These are phyloP conservation scores for Nomada flava DNA, from an alignment of 2,888 invertebrate genomes.

Conservation along the genomic window DNA sequence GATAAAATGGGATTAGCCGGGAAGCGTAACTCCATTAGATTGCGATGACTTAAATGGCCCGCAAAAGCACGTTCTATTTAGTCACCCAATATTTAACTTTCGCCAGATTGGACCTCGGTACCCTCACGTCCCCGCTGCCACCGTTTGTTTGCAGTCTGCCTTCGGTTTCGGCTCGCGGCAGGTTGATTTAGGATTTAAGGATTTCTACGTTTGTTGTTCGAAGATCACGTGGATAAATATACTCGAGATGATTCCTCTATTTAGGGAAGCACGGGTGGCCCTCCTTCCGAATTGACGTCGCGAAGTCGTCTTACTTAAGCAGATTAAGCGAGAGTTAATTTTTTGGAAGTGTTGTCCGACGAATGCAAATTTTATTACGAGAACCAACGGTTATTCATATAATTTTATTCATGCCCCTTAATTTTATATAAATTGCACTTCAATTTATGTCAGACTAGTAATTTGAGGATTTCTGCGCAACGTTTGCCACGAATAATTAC, in stretches of 20 bases:
- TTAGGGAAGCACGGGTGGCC: conserved; percentile 72
- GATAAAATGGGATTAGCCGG: conserved; percentile 33
- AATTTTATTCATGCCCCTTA: no score
- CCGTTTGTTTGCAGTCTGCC: conserved; percentile 79
- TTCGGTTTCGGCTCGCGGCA: conserved; percentile 72
- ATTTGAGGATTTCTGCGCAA: no score
- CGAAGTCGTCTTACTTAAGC: conserved; percentile 30
- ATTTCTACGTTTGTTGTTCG: conserved; percentile 81
- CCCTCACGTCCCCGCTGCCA: conserved; percentile 59
- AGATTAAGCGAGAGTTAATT: background rate
- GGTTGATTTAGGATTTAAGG: conserved; percentile 84
- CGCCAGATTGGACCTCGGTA: conserved; percentile 72
- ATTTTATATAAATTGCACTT: no score
- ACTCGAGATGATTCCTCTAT: conserved; percentile 78
- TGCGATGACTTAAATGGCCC: conserved; percentile 63
- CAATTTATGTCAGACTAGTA: no score
- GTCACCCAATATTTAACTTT: conserved; percentile 82
- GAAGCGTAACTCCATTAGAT: conserved; percentile 59
- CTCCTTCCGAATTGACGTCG: conserved; percentile 22
- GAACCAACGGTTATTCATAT: no score
- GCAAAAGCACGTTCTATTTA: conserved; percentile 75
- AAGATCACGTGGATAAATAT: conserved; percentile 82
- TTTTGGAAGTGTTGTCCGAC: background rate
- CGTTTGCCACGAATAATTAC: no score
- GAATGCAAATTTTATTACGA: background rate